Evolutionary conservation across 2,113 vertebrate species (phyloP).

Genomic region (Chlorocebus sabaeus): DNA sequence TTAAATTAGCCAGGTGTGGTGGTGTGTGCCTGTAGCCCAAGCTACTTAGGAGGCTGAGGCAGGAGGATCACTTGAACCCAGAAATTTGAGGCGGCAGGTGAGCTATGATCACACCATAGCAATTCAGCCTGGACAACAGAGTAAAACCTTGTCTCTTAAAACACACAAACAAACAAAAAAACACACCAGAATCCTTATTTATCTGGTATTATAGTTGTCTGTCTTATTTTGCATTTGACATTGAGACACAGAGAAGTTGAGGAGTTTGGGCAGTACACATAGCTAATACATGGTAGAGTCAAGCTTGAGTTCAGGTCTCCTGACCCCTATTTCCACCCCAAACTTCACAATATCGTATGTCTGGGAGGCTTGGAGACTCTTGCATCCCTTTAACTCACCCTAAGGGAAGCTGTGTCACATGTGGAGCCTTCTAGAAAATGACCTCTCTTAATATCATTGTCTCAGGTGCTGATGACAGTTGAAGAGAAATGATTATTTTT

Average conservation of each 20-base stretch:
- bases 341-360: background rate
- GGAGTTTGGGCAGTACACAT: background rate
- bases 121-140: background rate
- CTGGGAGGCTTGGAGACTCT: background rate
- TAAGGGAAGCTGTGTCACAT: background rate
- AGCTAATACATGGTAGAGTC: no score
- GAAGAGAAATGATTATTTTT: constrained; percentile 12
- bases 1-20: background rate
- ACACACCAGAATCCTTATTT: background rate
- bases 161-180: background rate
- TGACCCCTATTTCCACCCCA: background rate
- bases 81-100: background rate
- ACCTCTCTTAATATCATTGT: background rate
- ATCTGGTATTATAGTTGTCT: background rate
- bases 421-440: constrained; percentile 8
- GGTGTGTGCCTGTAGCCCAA: no score
- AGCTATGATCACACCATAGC: background rate
- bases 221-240: background rate
- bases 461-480: background rate
- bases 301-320: background rate
- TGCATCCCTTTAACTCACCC: background rate
- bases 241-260: background rate
- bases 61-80: background rate
- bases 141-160: background rate
- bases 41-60: background rate